Evolutionary conservation across 2,888 invertebrate genomes (phyloP), one percentile per base, ranked within the genome.

Genomic region (Dromius quadrimaculatus): DNA sequence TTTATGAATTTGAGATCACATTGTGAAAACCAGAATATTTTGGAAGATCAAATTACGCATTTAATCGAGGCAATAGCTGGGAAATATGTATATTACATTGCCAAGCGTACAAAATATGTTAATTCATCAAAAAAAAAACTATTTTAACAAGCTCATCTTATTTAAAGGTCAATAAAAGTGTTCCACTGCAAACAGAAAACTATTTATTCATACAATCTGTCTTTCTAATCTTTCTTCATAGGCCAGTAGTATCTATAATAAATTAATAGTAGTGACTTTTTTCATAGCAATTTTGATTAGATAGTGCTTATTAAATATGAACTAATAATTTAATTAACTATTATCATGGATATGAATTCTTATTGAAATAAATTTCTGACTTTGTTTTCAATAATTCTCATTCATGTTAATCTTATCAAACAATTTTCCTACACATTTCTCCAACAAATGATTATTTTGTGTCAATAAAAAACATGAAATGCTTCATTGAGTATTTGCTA

Each of bases 61-160:
- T 47, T 72, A 36, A 45, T 65, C 34, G 36, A 65, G 32, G 72
- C 72, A 13, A 59, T 72, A 34, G 59, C 64, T 11, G 64, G 64
- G 22, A 72, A 72, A 59, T 72, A 71, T 19, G 9, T 71, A 36
- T 65, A 71, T 65, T 72, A 71, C n/a, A 65, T 71, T 17, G 28
- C 36, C 2, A 59, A 71, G n/a, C n/a, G n/a, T n/a, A n/a, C n/a
- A 59, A 47, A 47, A 4, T 6, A 2, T 17, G 8, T 8, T 13
- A 15, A 43, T 43, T 1, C n/a, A 3, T 8, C 19, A 3, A 17
- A 4, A 19, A 20, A 4, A 19, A 19, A 2, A 47, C 2, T 19
- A 47, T 20, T 19, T 8, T 5, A 47, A 22, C n/a, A n/a, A n/a
- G n/a, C n/a, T n/a, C n/a, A n/a, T n/a, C n/a, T n/a, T n/a, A n/a